A percentile compares a stretch with the other conserved stretches of the same genome.
phyloP scores from a whole-genome alignment of 92 coral and sea anemone species.

The Desmophyllum pertusum region DNA sequence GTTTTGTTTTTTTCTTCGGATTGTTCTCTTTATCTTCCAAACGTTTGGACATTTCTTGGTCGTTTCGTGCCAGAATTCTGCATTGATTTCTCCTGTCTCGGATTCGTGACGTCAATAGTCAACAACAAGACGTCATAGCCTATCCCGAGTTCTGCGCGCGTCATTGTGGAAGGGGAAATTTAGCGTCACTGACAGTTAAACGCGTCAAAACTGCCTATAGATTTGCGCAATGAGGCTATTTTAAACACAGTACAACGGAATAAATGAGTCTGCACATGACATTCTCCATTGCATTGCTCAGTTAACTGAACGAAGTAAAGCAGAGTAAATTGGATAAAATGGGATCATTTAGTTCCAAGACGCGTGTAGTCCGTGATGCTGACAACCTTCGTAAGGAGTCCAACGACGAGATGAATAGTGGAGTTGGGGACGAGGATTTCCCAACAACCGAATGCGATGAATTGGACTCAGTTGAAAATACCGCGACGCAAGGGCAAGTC shows the following conservation, averaged over 20 bases:
- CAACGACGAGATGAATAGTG: not conserved
- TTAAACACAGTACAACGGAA: too few species aligned
- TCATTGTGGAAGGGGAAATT: too few species aligned
- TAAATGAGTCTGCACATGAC: not conserved
- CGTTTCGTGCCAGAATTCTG: too few species aligned
- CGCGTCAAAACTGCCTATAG: not conserved
- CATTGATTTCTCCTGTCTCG: too few species aligned
- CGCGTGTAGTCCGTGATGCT: not conserved
- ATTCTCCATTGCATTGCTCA: not conserved
- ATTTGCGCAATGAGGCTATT: not conserved
- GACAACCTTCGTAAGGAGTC: not conserved
- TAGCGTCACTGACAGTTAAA: not conserved
- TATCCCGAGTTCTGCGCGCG: too few species aligned
- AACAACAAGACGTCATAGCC: not conserved
- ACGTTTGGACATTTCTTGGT: too few species aligned
- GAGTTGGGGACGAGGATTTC: not conserved
- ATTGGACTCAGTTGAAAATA: not conserved
- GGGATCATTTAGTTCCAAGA: conserved; percentile 20
- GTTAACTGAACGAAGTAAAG: not conserved
- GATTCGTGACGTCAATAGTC: not conserved
- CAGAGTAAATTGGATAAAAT: not conserved
- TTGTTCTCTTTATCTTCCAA: too few species aligned
- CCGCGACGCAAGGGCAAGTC: not conserved
- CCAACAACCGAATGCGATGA: not conserved
- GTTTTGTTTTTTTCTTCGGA: too few species aligned